Conservation (phyloP, 2,888 invertebrate genomes). For the Tenthredo scrophulariae region DNA sequence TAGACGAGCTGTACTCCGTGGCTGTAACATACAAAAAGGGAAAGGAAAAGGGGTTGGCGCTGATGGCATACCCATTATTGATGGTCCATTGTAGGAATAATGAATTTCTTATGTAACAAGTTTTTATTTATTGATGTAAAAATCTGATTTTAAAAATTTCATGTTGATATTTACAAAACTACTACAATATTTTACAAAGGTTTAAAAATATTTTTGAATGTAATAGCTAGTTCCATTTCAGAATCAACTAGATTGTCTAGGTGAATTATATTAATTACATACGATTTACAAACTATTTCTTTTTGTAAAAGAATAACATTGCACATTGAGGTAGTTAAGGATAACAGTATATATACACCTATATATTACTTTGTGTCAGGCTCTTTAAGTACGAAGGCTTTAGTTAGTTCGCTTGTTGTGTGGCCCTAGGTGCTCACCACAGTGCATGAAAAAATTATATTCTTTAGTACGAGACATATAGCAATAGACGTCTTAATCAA, state of each 20-base stretch:
- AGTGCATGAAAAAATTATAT: conserved; percentile 23
- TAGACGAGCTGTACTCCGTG: neutral
- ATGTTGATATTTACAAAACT: neutral
- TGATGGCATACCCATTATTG: neutral
- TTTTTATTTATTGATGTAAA: conserved; percentile 28
- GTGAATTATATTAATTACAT: neutral
- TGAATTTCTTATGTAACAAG: neutral
- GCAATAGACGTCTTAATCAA: neutral
- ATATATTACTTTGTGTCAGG: neutral
- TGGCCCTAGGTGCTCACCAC: neutral
- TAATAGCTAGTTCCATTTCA: neutral
- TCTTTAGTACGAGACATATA: neutral
- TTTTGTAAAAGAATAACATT: neutral
- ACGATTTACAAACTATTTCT: neutral
- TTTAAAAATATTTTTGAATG: neutral
- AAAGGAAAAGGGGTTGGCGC: neutral
- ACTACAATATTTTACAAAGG: neutral
- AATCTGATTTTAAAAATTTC: neutral
- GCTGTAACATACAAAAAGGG: neutral
- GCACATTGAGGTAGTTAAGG: conserved; percentile 7
- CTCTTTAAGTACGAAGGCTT: conserved; percentile 20
- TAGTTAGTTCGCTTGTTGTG: neutral
- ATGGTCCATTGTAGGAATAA: neutral
- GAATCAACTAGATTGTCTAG: neutral
- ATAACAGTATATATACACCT: neutral